Evolutionary conservation across 2,113 vertebrate species (phyloP).

Genomic region (Engystomops pustulosus): DNA sequence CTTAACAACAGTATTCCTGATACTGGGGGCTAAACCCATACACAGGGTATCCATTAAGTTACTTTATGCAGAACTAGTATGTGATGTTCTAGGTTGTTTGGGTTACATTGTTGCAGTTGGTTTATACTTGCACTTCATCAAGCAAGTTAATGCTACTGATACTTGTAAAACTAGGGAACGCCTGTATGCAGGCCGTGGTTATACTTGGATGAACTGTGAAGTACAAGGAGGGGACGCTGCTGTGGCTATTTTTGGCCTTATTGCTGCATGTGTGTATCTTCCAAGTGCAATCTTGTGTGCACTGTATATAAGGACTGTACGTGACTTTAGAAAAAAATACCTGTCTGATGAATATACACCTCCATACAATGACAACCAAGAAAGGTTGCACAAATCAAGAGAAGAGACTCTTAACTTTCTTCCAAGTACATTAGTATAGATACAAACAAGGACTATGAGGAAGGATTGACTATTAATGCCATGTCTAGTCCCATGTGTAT

Average conservation of each 20-base stretch:
- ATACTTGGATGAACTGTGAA: conserved; percentile 84
- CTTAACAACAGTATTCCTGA: conserved; percentile 81
- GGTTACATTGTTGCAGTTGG: conserved; percentile 77
- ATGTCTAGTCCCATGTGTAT: no score
- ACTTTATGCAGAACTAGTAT: conserved; percentile 74
- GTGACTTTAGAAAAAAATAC: neutral
- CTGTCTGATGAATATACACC: conserved; percentile 38
- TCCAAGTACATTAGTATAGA: conserved; percentile 66
- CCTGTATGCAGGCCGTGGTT: conserved; percentile 78
- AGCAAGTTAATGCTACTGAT: conserved; percentile 78
- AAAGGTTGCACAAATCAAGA: neutral
- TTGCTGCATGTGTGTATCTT: conserved; percentile 74
- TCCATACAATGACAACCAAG: neutral
- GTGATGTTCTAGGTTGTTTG: conserved; percentile 72
- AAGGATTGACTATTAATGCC: neutral
- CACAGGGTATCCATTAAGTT: conserved; percentile 71
- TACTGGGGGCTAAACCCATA: conserved; percentile 77
- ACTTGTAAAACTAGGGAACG: conserved; percentile 76
- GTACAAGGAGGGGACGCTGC: conserved; percentile 80
- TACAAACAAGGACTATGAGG: no score
- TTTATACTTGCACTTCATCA: conserved; percentile 85
- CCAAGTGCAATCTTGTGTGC: conserved; percentile 71
- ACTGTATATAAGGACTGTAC: conserved; percentile 65
- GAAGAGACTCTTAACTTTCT: conserved; percentile 26
- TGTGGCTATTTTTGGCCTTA: conserved; percentile 75